Evolutionary conservation across 2,797 vertebrate genomes (phyloP).

Genomic region (Squalus acanthias): DNA sequence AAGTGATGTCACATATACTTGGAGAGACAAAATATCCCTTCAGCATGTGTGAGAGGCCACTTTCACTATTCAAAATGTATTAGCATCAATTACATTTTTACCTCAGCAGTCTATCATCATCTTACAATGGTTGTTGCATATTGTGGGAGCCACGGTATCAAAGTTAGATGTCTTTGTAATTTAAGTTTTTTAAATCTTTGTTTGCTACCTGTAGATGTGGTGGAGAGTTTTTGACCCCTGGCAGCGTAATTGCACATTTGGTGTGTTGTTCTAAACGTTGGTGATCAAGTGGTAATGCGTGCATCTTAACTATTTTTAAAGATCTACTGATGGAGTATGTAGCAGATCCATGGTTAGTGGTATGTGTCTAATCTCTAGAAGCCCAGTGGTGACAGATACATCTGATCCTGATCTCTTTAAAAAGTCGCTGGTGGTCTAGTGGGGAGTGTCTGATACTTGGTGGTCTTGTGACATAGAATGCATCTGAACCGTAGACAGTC

Average conservation of each 20-base stretch:
- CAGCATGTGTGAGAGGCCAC: not conserved
- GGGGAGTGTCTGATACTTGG: not conserved
- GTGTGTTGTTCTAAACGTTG: not conserved
- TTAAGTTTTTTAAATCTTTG: not conserved
- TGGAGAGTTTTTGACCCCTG: not conserved
- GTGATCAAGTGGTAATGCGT: not conserved
- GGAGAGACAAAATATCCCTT: not conserved
- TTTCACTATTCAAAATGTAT: not conserved
- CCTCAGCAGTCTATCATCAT: not conserved
- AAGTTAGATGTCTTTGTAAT: not conserved
- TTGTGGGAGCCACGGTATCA: not conserved
- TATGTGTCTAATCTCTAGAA: not conserved
- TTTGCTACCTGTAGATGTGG: not conserved
- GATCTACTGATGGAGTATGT: not conserved
- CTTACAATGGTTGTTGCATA: not conserved
- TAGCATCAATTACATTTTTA: not conserved
- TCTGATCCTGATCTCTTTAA: not conserved
- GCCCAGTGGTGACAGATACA: not conserved
- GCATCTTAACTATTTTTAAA: not conserved
- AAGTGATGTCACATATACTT: not conserved
- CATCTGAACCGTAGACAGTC: not conserved
- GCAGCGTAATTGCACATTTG: not conserved
- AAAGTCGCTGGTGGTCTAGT: not conserved
- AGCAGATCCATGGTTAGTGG: not conserved
- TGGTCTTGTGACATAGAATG: not conserved